Evolutionary conservation across 2,797 vertebrate species (phyloP).

Genomic region (Ceryle rudis): DNA sequence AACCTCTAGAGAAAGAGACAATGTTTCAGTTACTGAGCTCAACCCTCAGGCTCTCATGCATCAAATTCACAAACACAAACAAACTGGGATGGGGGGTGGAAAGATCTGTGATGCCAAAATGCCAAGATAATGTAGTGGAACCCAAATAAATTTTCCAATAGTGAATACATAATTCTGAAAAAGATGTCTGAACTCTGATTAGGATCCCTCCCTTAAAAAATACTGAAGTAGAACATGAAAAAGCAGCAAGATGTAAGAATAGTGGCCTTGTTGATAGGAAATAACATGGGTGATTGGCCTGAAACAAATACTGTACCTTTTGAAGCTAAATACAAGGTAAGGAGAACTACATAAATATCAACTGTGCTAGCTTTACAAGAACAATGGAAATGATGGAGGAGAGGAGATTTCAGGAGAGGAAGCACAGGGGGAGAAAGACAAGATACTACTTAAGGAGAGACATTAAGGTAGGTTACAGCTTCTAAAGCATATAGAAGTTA

Average conservation of each 20-base stretch:
- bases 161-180: background rate
- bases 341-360: background rate
- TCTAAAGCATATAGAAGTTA: background rate
- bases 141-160: background rate
- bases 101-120: slow-evolving; percentile 9
- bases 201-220: background rate
- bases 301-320: slow-evolving; percentile 5
- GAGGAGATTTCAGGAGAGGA: background rate
- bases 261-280: background rate
- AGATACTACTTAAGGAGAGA: background rate
- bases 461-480: background rate
- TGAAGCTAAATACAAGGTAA: background rate
- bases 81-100: slow-evolving; percentile 34
- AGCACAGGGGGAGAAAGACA: background rate
- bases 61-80: slow-evolving; percentile 40
- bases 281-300: background rate
- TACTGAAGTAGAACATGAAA: background rate
- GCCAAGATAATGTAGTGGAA: slow-evolving; percentile 1
- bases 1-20: slow-evolving; percentile 68
- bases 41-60: slow-evolving; percentile 59
- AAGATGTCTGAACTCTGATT: background rate
- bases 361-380: background rate
- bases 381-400: background rate
- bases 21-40: slow-evolving; percentile 62
- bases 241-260: background rate